Conservation (phyloP, 2,888 invertebrate species). For the Nomada lathburiana region DNA sequence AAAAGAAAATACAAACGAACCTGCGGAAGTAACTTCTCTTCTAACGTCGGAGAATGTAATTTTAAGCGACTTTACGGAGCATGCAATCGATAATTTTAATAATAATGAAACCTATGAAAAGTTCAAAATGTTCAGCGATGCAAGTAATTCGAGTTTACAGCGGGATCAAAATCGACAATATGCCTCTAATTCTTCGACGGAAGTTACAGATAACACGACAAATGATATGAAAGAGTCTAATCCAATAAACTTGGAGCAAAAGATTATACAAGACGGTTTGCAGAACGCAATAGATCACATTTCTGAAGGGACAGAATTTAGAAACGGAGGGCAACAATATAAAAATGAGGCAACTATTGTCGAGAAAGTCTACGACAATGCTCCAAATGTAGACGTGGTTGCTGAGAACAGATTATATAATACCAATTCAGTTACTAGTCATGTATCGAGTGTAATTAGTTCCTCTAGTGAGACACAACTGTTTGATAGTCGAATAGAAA, state of each 20-base stretch:
- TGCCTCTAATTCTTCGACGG: constrained; percentile 25
- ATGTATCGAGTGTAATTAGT: constrained; percentile 65
- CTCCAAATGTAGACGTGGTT: constrained; percentile 47
- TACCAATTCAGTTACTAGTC: constrained; percentile 70
- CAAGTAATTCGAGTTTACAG: constrained; percentile 41
- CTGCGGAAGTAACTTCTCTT: constrained; percentile 43
- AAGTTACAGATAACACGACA: constrained; percentile 18
- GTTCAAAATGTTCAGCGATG: constrained; percentile 68
- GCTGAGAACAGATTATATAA: constrained; percentile 57
- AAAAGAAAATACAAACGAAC: constrained; percentile 38
- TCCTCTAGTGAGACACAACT: constrained; percentile 64
- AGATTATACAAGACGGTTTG: constrained; percentile 78
- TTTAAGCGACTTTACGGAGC: constrained; percentile 64
- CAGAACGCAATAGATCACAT: constrained; percentile 78
- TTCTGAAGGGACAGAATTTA: constrained; percentile 67
- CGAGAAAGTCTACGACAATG: constrained; percentile 54
- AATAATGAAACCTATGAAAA: constrained; percentile 68
- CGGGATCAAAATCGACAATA: constrained; percentile 47
- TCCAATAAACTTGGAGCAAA: constrained; percentile 72
- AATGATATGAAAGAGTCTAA: constrained; percentile 20
- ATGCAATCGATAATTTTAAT: constrained; percentile 64
- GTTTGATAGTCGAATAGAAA: constrained; percentile 70
- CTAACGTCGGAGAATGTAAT: constrained; percentile 62
- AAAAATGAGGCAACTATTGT: constrained; percentile 46
- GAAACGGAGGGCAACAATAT: constrained; percentile 52